Evolutionary conservation across 1,140 invertebrate species (phyloP), one percentile per base, ranked within the genome.

Genomic region (Dinothrombium tinctorium): DNA sequence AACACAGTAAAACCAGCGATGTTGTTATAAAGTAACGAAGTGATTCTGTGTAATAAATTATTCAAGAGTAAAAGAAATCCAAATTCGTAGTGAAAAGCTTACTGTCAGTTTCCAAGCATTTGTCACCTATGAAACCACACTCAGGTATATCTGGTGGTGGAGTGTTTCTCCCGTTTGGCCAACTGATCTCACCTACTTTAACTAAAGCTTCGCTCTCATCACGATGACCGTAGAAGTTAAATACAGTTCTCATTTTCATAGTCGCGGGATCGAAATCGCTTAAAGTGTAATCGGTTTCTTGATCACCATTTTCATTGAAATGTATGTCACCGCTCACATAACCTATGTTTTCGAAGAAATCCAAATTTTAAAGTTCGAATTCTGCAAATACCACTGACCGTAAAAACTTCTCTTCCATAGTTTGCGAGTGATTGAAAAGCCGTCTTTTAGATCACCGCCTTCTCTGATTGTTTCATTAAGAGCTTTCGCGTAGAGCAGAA

Each of bases 221-320:
- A n/a, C n/a, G n/a, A n/a, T n/a, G n/a, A 15, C 42, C 42, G 3
- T 24, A 43, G 21, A 31, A 43, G 11, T 12, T 31, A 2, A 43
- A 3, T n/a, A 43, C 14, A 6, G 33, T 4, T 7, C 15, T 19
- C 42, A 75, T 74, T 47, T 71, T 67, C 31, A 77, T 76, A 14
- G 75, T 78, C 23, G 72, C 71, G 2, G 77, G 76, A 59, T 83
- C 75, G 51, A 81, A 58, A 57, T 82, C 77, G 22, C 78, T 19
- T 14, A 52, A 26, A 15, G 76, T 77, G 56, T 81, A 83, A 55
- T 83, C 77, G 4, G 77, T 76, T 50, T 82, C 77, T 22, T 79
- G 62, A 54, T 82, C 78, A 0, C 79, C 80, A 51, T 80, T 78
- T 40, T 73, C 69, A 51, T 83, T 78, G 9, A 51, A 48, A n/a